Conservation (phyloP, 2,888 invertebrate species). For the Sicus ferrugineus region DNA sequence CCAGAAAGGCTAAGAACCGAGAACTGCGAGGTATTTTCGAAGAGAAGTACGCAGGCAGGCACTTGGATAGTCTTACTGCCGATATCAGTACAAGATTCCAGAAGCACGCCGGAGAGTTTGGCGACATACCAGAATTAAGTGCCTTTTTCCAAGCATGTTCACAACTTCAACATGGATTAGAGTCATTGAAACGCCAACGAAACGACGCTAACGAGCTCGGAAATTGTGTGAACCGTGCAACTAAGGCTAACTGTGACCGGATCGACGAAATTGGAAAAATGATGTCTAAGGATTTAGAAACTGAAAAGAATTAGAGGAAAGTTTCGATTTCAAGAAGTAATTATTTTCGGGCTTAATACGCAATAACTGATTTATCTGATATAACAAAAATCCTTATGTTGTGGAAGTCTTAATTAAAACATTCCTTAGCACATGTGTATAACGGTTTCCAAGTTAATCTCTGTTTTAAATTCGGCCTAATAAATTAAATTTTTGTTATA, state of each 20-base stretch:
- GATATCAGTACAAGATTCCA: slow-evolving; percentile 53
- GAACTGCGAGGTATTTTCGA: slow-evolving; percentile 51
- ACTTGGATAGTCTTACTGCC: slow-evolving; percentile 50
- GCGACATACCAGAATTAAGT: slow-evolving; percentile 59
- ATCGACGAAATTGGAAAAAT: slow-evolving; percentile 51
- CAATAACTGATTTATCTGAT: not conserved
- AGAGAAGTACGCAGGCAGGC: slow-evolving; percentile 48
- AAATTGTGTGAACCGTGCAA: slow-evolving; percentile 50
- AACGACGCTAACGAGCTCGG: slow-evolving; percentile 50
- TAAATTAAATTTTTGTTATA: not conserved
- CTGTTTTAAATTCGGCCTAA: not conserved
- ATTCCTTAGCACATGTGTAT: not conserved
- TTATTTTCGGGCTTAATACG: too few relatives aligned
- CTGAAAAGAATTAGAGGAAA: not conserved
- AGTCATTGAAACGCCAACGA: slow-evolving; percentile 51
- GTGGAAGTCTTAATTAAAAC: not conserved
- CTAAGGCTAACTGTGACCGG: slow-evolving; percentile 52
- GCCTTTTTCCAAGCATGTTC: slow-evolving; percentile 57
- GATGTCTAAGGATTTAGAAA: slow-evolving; percentile 25
- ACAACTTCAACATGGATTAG: slow-evolving; percentile 56
- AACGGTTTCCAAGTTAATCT: too few relatives aligned
- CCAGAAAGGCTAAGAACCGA: slow-evolving; percentile 39
- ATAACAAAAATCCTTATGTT: not conserved
- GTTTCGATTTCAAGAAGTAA: not conserved
- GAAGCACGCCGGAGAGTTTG: slow-evolving; percentile 60